Percentiles rank a stretch among this genome's conserved stretches.
These are phyloP conservation scores for Miniopterus natalensis DNA, from an alignment of 2,113 vertebrate species.

Conservation along the genomic window DNA sequence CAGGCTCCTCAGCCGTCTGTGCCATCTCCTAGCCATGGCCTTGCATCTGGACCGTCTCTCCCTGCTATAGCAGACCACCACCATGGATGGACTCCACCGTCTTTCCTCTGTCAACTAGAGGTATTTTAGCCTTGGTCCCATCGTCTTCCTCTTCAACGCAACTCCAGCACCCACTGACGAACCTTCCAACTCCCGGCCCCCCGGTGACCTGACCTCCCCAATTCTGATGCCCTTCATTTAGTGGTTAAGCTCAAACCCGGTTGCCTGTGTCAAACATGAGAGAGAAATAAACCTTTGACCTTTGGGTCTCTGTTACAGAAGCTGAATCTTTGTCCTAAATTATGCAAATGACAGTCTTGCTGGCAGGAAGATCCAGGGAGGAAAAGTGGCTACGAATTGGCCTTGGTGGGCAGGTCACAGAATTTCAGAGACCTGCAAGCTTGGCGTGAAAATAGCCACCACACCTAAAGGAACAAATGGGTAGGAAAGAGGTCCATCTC, in stretches of 20 bases:
- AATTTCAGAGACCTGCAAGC: background rate
- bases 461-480: background rate
- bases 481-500: no score
- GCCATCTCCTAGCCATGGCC: background rate
- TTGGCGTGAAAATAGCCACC: background rate
- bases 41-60: background rate
- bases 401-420: accelerated
- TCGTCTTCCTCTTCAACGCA: accelerated
- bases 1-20: accelerated
- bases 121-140: background rate
- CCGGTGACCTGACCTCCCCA: background rate
- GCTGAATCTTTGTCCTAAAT: background rate
- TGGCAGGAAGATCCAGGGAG: background rate
- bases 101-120: background rate
- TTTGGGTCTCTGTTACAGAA: background rate
- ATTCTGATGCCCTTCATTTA: background rate
- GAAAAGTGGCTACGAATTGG: background rate
- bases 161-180: accelerated
- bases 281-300: background rate
- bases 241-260: background rate
- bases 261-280: background rate
- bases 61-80: accelerated
- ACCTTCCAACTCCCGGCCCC: background rate
- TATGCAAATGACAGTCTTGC: background rate
- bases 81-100: accelerated